Evolutionary conservation across 2,888 invertebrate genomes (phyloP), one percentile per base, ranked within the genome.

Genomic region (Dyspetes luteomarginatus): DNA sequence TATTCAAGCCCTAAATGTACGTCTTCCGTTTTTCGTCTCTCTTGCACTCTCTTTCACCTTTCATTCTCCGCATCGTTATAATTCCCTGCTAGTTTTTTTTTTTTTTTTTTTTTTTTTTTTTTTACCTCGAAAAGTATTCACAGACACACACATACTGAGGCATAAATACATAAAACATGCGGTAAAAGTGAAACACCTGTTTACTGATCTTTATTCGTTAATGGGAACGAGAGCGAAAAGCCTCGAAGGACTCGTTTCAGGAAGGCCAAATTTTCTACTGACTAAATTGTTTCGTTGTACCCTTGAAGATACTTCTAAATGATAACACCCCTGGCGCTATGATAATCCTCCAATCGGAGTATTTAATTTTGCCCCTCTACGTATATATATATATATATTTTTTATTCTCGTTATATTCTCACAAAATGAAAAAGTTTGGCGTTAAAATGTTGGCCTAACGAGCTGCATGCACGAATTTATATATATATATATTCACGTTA

Each of bases 391-490:
- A 60, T 75, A 62, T 52, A 43, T 41, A 43, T 52, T 26, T 72
- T 67, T 50, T 36, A 4, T 36, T 36, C 55, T 52, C 68, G 17
- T 68, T 41, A 22, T 30, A 22, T 65, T 78, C 58, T 43, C 26
- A 36, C 68, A 41, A 60, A 68, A 30, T 15, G 50, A 50, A 74
- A 73, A 74, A 48, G 68, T 79, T 64, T 48, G 24, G n/a, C 55
- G 19, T 28, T 30, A n/a, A 69, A 64, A 48, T 15, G 28, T 5
- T 24, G 17, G 60, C 48, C 12, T 79, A 78, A 78, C 78, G 79
- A 50, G 69, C 22, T 12, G 60, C 22, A 41, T 64, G 26, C 69
- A 74, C 74, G 79, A 78, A 62, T 72, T n/a, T n/a, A n/a, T 77
- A 65, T 64, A 77, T 77, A 65, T 72, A n/a, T 7, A 36, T 36